These are phyloP conservation scores for Hetaerina americana DNA, from an alignment of 1,140 invertebrate genomes.

Conservation along the genomic window DNA sequence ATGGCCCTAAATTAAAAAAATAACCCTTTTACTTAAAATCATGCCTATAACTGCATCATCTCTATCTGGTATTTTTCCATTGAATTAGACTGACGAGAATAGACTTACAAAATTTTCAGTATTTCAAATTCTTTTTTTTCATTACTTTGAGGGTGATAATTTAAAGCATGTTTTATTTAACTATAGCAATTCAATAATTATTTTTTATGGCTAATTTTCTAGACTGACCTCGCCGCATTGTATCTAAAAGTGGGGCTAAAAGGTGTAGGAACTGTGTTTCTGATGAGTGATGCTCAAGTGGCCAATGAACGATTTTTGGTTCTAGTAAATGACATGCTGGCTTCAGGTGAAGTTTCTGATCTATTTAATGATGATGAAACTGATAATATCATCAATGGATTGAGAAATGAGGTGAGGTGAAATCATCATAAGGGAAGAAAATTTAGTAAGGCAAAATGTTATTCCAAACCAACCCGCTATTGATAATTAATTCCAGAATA, in stretches of 20 bases:
- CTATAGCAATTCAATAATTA: too few relatives aligned
- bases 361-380: slow-evolving; percentile 82
- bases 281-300: slow-evolving; percentile 87
- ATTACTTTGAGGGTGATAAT: too few relatives aligned
- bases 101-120: too few relatives aligned
- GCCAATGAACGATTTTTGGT: slow-evolving; percentile 85
- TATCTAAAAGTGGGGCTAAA: slow-evolving; percentile 83
- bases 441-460: background rate
- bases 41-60: too few relatives aligned
- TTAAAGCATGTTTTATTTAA: too few relatives aligned
- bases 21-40: too few relatives aligned
- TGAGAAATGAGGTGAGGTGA: slow-evolving; percentile 66
- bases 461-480: background rate
- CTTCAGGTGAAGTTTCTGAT: slow-evolving; percentile 87
- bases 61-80: too few relatives aligned
- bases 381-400: slow-evolving; percentile 69
- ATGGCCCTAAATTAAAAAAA: too few relatives aligned
- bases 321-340: slow-evolving; percentile 84
- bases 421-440: slow-evolving; percentile 2
- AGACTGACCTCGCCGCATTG: slow-evolving; percentile 60
- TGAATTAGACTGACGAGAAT: too few relatives aligned
- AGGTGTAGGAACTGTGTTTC: slow-evolving; percentile 70
- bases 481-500: background rate
- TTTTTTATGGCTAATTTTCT: too few relatives aligned
- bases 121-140: too few relatives aligned